Evolutionary conservation across 2,888 invertebrate species (phyloP).

Genomic region (Nomada flava): DNA sequence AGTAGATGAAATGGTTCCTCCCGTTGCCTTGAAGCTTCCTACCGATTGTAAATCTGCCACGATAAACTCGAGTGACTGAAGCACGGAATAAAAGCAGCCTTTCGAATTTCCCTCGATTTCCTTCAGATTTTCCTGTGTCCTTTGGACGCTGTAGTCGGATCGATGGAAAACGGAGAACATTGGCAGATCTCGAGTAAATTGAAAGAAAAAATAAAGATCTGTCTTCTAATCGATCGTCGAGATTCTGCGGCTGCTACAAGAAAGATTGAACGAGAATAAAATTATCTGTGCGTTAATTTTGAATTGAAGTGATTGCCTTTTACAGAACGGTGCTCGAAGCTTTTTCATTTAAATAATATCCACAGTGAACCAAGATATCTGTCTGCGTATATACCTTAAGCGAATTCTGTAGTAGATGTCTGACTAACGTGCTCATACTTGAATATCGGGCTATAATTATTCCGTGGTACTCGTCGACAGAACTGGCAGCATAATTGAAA

Average conservation of each 20-base stretch:
- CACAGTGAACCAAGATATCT: neutral
- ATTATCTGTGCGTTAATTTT: neutral
- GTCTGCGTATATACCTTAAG: too few relatives aligned
- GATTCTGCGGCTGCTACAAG: neutral
- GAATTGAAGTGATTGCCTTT: neutral
- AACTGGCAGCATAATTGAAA: too few relatives aligned
- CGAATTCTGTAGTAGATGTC: too few relatives aligned
- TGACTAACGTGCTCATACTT: too few relatives aligned
- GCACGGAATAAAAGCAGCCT: conserved; percentile 18
- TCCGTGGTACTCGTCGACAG: too few relatives aligned
- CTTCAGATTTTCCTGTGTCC: neutral
- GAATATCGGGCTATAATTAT: too few relatives aligned
- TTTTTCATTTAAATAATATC: neutral
- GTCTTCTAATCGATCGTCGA: neutral
- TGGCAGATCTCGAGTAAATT: neutral
- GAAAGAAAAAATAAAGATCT: conserved; percentile 3
- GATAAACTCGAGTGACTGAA: conserved; percentile 31
- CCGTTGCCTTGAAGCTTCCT: conserved; percentile 25
- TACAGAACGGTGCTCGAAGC: neutral
- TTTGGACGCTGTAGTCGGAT: neutral
- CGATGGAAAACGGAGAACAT: neutral
- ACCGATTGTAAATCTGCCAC: conserved; percentile 41
- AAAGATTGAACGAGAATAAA: neutral
- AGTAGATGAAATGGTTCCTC: conserved; percentile 12
- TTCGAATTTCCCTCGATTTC: conserved; percentile 32